Conservation (phyloP, 35 echinoderm and acorn worm species). For the Anneissia japonica region DNA sequence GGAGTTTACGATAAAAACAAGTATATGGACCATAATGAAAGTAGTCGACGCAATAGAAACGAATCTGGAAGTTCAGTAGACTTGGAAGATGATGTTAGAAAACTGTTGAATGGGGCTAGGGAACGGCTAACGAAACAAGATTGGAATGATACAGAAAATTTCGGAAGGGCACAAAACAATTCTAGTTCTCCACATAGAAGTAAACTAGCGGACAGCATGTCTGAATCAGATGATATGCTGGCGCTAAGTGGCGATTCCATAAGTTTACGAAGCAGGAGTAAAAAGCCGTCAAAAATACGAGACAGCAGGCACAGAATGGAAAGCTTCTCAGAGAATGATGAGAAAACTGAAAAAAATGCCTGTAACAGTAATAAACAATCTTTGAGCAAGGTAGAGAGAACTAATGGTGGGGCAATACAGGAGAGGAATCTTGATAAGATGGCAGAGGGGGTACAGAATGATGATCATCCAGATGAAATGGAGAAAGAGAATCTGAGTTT, state of each 20-base stretch:
- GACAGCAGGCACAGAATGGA: constrained; percentile 41
- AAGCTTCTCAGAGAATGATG: constrained; percentile 80
- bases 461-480: not conserved
- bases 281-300: constrained; percentile 19
- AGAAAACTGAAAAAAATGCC: constrained; percentile 36
- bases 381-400: constrained; percentile 24
- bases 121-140: not conserved
- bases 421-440: not conserved
- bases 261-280: constrained; percentile 17
- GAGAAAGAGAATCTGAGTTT: not conserved
- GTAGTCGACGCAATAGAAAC: not conserved
- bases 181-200: not conserved
- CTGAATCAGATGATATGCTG: constrained; percentile 50
- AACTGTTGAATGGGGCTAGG: not conserved
- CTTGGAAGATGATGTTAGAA: not conserved
- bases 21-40: not conserved
- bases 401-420: constrained; percentile 5
- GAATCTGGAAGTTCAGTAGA: not conserved
- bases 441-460: not conserved
- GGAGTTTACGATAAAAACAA: not conserved
- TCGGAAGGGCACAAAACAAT: not conserved
- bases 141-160: not conserved
- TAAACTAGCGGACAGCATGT: constrained; percentile 25
- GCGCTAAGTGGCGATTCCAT: not conserved
- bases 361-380: constrained; percentile 17